phyloP scores from a whole-genome alignment of 2,113 vertebrate species.

The Aptenodytes patagonicus region DNA sequence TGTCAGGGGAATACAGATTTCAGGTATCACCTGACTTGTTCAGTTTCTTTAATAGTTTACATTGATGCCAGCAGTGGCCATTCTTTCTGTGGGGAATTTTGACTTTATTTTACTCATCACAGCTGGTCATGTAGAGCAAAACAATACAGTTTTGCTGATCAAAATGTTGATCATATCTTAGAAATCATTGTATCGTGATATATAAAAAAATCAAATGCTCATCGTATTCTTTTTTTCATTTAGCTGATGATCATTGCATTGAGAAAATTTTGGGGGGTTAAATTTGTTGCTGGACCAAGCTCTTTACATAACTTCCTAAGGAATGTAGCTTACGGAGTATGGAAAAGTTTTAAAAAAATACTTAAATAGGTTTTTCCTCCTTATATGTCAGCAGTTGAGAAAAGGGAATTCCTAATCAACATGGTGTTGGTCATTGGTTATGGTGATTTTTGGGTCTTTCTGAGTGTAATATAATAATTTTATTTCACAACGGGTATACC shows the following conservation, averaged over 20 bases:
- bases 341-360: neutral
- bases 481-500: neutral
- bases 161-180: neutral
- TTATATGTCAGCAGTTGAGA: neutral
- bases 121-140: neutral
- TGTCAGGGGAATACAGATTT: neutral
- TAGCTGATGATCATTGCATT: neutral
- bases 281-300: neutral
- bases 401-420: neutral
- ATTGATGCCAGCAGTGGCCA: neutral
- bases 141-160: neutral
- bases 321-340: neutral
- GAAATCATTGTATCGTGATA: neutral
- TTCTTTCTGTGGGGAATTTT: neutral
- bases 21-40: neutral
- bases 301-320: neutral
- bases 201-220: neutral
- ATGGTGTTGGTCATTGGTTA: neutral
- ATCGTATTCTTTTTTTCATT: neutral
- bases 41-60: neutral
- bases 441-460: neutral
- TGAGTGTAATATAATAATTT: neutral
- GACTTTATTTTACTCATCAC: neutral
- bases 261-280: neutral
- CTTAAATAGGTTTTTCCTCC: neutral